A percentile compares a stretch with the other conserved stretches of the same genome.
Conservation (phyloP, 2,888 invertebrate species). For the Rhamnusium bicolor region DNA sequence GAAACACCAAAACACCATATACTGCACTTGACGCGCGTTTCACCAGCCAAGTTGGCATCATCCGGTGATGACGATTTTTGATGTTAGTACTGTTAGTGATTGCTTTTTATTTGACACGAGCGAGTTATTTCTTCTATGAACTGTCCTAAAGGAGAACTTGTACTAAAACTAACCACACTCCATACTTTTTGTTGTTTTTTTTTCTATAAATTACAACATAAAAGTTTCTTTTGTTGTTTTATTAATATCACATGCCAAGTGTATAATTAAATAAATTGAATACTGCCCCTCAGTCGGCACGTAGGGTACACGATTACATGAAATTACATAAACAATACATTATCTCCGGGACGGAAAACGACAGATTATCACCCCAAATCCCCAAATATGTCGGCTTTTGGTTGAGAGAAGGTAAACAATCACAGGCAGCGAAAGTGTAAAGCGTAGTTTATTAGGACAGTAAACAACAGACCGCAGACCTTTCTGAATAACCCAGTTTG, state of each 20-base stretch:
- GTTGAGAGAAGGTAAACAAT: constrained; percentile 20
- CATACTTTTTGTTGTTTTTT: too few species aligned
- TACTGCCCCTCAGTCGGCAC: background rate
- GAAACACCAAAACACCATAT: too few species aligned
- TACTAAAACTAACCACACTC: too few species aligned
- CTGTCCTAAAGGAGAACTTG: too few species aligned
- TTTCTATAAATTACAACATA: too few species aligned
- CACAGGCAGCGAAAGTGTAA: constrained; percentile 25
- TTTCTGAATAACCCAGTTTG: constrained; percentile 31
- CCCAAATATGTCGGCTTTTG: constrained; percentile 19
- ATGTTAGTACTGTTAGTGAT: too few species aligned
- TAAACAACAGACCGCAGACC: constrained; percentile 32
- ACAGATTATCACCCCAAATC: background rate
- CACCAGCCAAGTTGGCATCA: too few species aligned
- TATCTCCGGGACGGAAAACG: background rate
- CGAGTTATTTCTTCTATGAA: too few species aligned
- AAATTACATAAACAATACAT: background rate
- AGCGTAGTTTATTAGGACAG: constrained; percentile 36
- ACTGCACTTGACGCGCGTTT: too few species aligned
- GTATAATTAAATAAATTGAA: background rate
- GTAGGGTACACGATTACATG: background rate
- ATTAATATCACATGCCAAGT: background rate
- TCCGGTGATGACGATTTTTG: too few species aligned
- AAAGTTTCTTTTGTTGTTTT: too few species aligned
- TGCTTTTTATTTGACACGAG: too few species aligned